Evolutionary conservation across 2,113 vertebrate genomes (phyloP).

Genomic region (Labeo catla): DNA sequence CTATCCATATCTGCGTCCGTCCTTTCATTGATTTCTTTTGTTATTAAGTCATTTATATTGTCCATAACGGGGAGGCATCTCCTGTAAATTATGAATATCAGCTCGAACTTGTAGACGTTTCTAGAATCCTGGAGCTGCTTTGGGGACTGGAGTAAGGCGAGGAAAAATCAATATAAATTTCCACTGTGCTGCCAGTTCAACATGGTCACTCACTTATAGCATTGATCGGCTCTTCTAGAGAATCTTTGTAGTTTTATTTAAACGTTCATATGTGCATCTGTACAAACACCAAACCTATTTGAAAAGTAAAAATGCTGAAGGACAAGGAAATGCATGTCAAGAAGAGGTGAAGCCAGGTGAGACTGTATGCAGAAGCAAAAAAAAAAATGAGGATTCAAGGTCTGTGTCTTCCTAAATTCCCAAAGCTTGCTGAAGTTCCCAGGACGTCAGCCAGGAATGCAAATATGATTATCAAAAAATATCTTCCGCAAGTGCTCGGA

Average conservation of each 20-base stretch:
- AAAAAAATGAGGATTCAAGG: not conserved
- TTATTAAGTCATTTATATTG: slow-evolving; percentile 46
- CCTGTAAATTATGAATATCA: slow-evolving; percentile 26
- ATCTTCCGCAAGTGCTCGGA: not conserved
- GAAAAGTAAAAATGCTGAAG: slow-evolving; percentile 16
- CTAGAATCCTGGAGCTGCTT: slow-evolving; percentile 58
- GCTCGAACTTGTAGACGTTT: slow-evolving; percentile 30
- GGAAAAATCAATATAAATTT: slow-evolving; percentile 69
- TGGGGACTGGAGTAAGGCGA: slow-evolving; percentile 60
- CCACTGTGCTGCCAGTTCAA: slow-evolving; percentile 62
- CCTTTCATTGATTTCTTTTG: slow-evolving; percentile 40
- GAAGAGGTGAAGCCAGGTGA: not conserved
- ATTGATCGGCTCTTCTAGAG: slow-evolving; percentile 74
- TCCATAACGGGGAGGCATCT: slow-evolving; percentile 7
- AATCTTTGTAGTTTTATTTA: slow-evolving; percentile 53
- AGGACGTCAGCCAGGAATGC: slow-evolving; percentile 1
- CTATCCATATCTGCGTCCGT: slow-evolving; percentile 38
- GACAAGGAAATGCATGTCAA: not conserved
- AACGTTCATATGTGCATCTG: not conserved
- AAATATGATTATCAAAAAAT: not conserved
- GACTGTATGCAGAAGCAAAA: not conserved
- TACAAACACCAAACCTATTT: not conserved
- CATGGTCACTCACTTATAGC: slow-evolving; percentile 66
- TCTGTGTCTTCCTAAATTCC: slow-evolving; percentile 13
- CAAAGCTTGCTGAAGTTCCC: not conserved